Evolutionary conservation across 2,797 vertebrate genomes (phyloP).

Genomic region (Vireo griseus): DNA sequence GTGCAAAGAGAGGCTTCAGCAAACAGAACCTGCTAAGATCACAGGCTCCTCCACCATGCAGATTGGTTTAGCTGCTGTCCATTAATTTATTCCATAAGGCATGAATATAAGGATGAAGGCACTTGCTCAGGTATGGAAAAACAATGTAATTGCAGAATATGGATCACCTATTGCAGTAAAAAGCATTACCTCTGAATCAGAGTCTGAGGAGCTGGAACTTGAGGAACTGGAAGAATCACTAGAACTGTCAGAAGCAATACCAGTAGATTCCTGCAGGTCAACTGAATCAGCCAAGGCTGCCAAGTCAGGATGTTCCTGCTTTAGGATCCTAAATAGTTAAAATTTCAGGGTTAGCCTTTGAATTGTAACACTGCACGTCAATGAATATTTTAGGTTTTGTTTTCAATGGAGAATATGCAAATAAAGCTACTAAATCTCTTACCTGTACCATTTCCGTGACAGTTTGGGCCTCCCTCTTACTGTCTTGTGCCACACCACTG

Average conservation of each 20-base stretch:
- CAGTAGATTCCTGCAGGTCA: conserved; percentile 95
- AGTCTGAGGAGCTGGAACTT: conserved; percentile 90
- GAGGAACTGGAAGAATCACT: conserved; percentile 96
- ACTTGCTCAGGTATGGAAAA: neutral
- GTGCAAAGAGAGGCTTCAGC: neutral
- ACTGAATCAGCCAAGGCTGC: conserved; percentile 91
- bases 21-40: neutral
- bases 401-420: neutral
- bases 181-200: conserved; percentile 84
- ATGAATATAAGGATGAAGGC: neutral
- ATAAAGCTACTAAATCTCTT: conserved; percentile 18
- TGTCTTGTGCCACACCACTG: conserved; percentile 97
- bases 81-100: neutral
- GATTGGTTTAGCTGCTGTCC: neutral
- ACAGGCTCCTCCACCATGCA: neutral
- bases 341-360: neutral
- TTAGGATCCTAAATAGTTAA: conserved; percentile 80
- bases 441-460: conserved; percentile 97
- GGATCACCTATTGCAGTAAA: neutral
- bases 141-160: neutral
- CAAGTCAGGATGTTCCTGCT: conserved; percentile 91
- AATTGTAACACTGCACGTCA: neutral
- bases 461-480: conserved; percentile 93
- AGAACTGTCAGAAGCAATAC: conserved; percentile 95
- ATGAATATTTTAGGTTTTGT: neutral